A percentile compares a stretch with the other conserved stretches of the same genome.
These are phyloP conservation scores for Nerophis lumbriciformis DNA, from an alignment of 2,113 vertebrate genomes.

Conservation along the genomic window DNA sequence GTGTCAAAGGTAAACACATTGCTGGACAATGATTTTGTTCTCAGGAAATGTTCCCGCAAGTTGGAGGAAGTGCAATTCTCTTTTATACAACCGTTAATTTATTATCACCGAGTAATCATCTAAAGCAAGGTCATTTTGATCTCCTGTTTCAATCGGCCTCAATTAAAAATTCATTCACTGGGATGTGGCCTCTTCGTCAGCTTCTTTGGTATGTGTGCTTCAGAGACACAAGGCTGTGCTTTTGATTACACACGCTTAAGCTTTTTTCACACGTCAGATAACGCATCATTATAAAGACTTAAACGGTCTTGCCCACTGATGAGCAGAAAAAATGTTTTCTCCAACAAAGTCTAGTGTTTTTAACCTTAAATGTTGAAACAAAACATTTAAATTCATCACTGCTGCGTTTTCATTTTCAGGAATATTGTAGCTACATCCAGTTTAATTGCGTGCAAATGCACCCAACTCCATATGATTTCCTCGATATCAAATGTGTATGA, in stretches of 20 bases:
- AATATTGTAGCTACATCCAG: too few species aligned
- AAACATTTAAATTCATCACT: constrained; percentile 14
- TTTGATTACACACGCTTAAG: constrained; percentile 67
- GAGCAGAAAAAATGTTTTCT: constrained; percentile 39
- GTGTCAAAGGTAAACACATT: constrained; percentile 58
- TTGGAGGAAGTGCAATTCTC: constrained; percentile 62
- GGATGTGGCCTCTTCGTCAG: constrained; percentile 67
- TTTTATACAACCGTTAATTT: constrained; percentile 68
- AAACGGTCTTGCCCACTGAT: constrained; percentile 60
- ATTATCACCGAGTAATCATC: constrained; percentile 74
- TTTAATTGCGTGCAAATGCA: too few species aligned
- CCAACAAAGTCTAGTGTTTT: constrained; percentile 33
- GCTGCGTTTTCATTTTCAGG: too few species aligned
- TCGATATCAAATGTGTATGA: too few species aligned
- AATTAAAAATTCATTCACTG: constrained; percentile 79
- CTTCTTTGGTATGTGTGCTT: constrained; percentile 67
- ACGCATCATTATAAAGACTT: constrained; percentile 53
- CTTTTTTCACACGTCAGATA: constrained; percentile 54
- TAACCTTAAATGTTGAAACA: constrained; percentile 52
- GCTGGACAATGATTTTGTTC: constrained; percentile 44
- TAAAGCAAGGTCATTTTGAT: constrained; percentile 78
- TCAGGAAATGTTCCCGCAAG: constrained; percentile 54
- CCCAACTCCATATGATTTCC: too few species aligned
- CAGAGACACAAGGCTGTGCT: constrained; percentile 71
- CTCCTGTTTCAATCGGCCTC: constrained; percentile 74